phyloP scores from a whole-genome alignment of 2,113 vertebrate genomes.

The Hemibates koningsi region DNA sequence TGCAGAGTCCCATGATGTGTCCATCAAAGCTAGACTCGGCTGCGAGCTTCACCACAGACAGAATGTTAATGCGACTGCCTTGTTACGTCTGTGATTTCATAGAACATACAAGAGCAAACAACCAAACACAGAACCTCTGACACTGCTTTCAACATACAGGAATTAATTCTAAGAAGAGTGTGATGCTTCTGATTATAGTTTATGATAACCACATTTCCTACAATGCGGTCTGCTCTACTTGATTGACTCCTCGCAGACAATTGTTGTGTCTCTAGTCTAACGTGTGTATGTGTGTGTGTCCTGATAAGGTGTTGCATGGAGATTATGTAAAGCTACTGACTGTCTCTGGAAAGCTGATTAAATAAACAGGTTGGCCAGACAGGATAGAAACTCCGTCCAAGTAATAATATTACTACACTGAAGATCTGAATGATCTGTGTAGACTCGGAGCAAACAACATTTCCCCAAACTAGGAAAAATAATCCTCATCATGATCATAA shows the following conservation, averaged over 20 bases:
- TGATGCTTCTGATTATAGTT: not conserved
- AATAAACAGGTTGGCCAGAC: not conserved
- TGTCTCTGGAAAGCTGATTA: slow-evolving; percentile 55
- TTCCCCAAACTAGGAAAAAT: not conserved
- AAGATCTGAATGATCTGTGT: not conserved
- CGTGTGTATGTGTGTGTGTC: not conserved
- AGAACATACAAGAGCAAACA: not conserved
- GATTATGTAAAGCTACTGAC: slow-evolving; percentile 41
- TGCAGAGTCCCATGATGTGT: not conserved
- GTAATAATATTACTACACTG: not conserved
- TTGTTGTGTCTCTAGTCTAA: not conserved
- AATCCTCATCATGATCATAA: not conserved
- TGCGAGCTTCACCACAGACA: not conserved
- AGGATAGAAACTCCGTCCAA: not conserved
- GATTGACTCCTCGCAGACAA: not conserved
- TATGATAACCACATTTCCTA: not conserved
- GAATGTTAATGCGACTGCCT: not conserved
- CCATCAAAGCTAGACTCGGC: not conserved
- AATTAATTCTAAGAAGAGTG: not conserved
- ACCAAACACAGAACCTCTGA: not conserved
- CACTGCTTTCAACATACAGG: not conserved
- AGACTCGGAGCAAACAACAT: not conserved
- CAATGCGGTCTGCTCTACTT: not conserved
- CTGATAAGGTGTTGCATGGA: not conserved
- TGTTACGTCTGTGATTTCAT: not conserved